phyloP scores from a whole-genome alignment of 1,140 invertebrate species.

The Dreissena polymorpha region DNA sequence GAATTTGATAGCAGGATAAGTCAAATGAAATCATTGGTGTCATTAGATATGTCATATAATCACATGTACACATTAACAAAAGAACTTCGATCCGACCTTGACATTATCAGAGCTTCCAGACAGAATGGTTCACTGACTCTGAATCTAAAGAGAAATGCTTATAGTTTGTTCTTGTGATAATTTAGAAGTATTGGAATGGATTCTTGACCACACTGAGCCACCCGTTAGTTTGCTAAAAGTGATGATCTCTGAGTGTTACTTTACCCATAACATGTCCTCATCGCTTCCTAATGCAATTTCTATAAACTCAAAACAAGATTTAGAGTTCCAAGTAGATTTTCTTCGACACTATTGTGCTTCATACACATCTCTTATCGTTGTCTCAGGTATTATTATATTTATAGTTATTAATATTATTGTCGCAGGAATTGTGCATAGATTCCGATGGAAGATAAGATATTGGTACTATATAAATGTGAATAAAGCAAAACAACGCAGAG shows the following conservation, averaged over 20 bases:
- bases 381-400: background rate
- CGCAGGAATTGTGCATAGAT: background rate
- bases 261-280: background rate
- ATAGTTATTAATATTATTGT: slow-evolving; percentile 18
- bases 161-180: slow-evolving; percentile 25
- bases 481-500: background rate
- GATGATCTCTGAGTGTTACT: background rate
- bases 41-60: background rate
- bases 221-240: background rate
- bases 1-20: slow-evolving; percentile 9
- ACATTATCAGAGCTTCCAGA: too few relatives aligned
- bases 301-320: background rate
- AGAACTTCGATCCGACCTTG: background rate
- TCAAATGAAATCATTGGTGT: slow-evolving; percentile 9
- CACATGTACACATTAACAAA: background rate
- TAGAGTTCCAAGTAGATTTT: background rate
- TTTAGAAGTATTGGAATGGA: too few relatives aligned
- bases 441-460: too few relatives aligned
- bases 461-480: slow-evolving; percentile 27
- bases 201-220: background rate
- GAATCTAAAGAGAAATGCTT: background rate
- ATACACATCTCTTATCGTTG: slow-evolving; percentile 5
- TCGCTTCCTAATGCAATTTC: background rate
- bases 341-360: background rate
- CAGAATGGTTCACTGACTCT: background rate